Base-by-base conservation (phyloP, 2,888 invertebrate species). In the Dasypogon diadema region DNA sequence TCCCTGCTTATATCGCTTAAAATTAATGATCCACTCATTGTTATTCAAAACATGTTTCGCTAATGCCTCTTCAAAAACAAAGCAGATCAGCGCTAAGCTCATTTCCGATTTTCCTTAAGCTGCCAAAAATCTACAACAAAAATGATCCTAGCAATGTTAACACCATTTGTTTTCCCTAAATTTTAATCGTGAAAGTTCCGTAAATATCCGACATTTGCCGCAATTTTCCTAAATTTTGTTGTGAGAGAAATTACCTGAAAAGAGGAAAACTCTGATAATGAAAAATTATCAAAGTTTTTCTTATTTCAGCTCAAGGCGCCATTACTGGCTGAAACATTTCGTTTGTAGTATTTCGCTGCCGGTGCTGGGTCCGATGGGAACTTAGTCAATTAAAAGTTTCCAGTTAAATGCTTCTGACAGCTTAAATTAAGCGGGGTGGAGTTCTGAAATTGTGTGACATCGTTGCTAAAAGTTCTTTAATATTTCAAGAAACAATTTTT, bases 301-400 rank as follows among this genome's bases (percentile, higher is more conserved):
- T n/a, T n/a, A 3, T 2, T 42, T 42, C 8, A 12, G 42, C 12
- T 12, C 6, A n/a, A 12, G 12, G 42, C n/a, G 12, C 10, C 12
- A 42, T 30, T 30, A 30, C 5, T 30, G 34, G 34, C 30, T 1
- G 14, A 16, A 60, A 14, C 37, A 3, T 30, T 60, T 34, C 37
- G 37, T 3, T 37, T 18, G 12, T 34, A 60, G 18, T 60, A 18
- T 18, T 16, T 37, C 21, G 37, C 6, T 42, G 2, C 42, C 1
- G 42, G 8, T 12, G 18, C 16, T 58, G 4, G 30, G 10, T 58
- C 58, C 58, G 16, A 14, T 30, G 58, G 10, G 60, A 34, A 60
- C 37, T 60, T 42, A 37, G 60, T 60, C 60, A 34, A 60, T 60
- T 60, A 60, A 60, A 60, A 60, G 60, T 60, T 60, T 60, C 26